phyloP scores from a whole-genome alignment of 1,140 invertebrate species.

The Monomorium pharaonis region DNA sequence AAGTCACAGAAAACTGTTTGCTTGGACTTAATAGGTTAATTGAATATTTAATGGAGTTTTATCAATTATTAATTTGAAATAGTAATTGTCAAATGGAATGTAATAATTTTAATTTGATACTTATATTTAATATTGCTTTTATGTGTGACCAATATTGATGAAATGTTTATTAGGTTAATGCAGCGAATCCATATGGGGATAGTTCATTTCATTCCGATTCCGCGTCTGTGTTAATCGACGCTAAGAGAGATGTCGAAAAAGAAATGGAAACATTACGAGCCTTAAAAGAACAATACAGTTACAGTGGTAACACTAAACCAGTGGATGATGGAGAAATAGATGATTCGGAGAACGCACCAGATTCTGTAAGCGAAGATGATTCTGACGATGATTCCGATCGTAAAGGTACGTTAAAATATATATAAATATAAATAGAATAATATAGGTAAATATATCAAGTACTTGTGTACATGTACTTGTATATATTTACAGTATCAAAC shows the following conservation, averaged over 20 bases:
- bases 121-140: no score
- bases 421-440: no score
- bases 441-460: no score
- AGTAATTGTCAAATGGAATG: no score
- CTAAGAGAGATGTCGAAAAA: slow-evolving; percentile 88
- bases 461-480: neutral
- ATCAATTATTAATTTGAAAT: no score
- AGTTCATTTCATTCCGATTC: slow-evolving; percentile 81
- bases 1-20: no score
- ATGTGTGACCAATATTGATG: neutral
- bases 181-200: slow-evolving; percentile 80
- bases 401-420: slow-evolving; percentile 74
- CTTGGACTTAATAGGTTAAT: no score
- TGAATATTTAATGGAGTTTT: no score
- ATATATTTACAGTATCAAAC: no score
- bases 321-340: slow-evolving; percentile 82
- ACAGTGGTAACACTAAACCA: slow-evolving; percentile 72
- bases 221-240: slow-evolving; percentile 87
- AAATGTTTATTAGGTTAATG: slow-evolving; percentile 61
- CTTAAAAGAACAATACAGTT: slow-evolving; percentile 80
- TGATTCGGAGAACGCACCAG: slow-evolving; percentile 84
- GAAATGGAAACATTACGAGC: slow-evolving; percentile 85
- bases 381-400: slow-evolving; percentile 87
- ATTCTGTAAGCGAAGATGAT: slow-evolving; percentile 87
- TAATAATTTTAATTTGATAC: no score